Conservation (phyloP, 2,797 vertebrate species). For the Simalia tracyae region DNA sequence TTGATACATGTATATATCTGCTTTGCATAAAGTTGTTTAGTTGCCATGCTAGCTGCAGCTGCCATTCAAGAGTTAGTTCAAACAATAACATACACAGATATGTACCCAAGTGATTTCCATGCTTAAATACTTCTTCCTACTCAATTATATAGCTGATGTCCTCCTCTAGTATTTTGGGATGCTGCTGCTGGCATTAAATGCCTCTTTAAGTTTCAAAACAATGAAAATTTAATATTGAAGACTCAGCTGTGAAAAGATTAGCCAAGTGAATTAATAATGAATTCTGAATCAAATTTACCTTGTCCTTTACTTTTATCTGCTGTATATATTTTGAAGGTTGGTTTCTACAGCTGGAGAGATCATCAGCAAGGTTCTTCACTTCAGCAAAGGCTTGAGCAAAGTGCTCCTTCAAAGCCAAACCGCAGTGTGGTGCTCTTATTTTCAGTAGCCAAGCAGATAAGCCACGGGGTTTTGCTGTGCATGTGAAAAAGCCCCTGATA, state of each 20-base stretch:
- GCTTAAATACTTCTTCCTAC: neutral
- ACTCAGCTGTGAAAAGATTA: conserved; percentile 2
- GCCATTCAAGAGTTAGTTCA: neutral
- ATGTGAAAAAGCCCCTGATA: neutral
- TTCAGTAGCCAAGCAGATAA: neutral
- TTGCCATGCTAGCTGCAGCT: conserved; percentile 12
- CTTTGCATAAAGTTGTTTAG: conserved; percentile 7
- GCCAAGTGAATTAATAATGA: neutral
- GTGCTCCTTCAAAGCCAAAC: neutral
- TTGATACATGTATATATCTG: neutral
- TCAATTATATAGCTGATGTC: neutral
- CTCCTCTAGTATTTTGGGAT: neutral
- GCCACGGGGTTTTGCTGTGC: neutral
- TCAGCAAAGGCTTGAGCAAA: neutral
- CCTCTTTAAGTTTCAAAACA: neutral
- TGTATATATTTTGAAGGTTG: neutral
- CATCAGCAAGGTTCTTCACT: neutral
- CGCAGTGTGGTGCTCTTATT: neutral
- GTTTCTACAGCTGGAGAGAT: neutral
- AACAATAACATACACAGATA: neutral
- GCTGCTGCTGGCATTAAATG: neutral
- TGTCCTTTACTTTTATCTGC: neutral
- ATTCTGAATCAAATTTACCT: neutral
- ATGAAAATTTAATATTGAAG: conserved; percentile 16
- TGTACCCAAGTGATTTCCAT: neutral